Evolutionary conservation across 2,797 vertebrate genomes (phyloP).

Genomic region (Ptychobarbus kaznakovi): DNA sequence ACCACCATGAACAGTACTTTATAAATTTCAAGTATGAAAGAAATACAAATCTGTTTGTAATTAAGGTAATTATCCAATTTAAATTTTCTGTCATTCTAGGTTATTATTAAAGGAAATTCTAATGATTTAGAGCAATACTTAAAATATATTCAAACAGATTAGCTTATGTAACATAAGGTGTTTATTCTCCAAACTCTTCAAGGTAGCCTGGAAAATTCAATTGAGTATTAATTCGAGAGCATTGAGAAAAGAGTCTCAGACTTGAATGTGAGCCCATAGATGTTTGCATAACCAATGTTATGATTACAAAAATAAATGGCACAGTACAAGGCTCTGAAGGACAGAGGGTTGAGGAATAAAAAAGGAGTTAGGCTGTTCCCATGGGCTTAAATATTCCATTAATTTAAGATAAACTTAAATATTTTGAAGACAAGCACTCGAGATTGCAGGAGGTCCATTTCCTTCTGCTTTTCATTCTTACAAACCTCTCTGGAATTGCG

Average conservation of each 20-base stretch:
- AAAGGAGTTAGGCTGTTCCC: background rate
- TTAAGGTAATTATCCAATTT: background rate
- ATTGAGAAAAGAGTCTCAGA: background rate
- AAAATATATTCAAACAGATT: background rate
- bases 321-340: conserved; percentile 12
- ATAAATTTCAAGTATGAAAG: background rate
- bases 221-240: background rate
- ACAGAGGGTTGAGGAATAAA: background rate
- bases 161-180: background rate
- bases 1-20: background rate
- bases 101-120: background rate
- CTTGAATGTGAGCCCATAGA: background rate
- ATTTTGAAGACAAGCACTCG: background rate
- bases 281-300: background rate
- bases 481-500: conserved; percentile 19
- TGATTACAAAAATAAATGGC: conserved; percentile 17
- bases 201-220: background rate
- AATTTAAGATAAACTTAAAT: background rate
- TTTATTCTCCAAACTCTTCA: conserved; percentile 4
- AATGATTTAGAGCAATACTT: background rate
- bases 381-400: background rate
- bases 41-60: background rate
- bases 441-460: background rate
- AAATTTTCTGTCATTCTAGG: background rate
- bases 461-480: background rate